Percentiles rank a stretch among this genome's conserved stretches.
phyloP scores from a whole-genome alignment of 2,113 vertebrate species.

The Hystrix cristata region DNA sequence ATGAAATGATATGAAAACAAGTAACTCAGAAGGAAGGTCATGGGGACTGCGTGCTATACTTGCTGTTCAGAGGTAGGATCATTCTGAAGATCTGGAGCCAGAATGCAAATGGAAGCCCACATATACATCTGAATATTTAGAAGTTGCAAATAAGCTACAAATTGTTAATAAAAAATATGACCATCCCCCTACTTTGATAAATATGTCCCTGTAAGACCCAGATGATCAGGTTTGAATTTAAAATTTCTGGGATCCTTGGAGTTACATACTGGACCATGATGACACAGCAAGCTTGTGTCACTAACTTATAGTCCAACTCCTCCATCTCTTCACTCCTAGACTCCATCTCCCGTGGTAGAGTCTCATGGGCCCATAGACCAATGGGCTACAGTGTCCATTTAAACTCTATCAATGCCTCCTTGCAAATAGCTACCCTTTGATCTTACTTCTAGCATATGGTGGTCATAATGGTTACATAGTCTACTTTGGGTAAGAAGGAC shows the following conservation, averaged over 20 bases:
- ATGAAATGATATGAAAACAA: constrained; percentile 58
- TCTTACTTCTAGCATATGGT: neutral
- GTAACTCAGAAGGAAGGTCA: neutral
- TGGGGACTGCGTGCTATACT: neutral
- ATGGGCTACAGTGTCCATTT: neutral
- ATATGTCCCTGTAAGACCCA: neutral
- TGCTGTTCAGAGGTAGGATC: neutral
- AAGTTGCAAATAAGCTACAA: constrained; percentile 10
- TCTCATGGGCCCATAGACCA: neutral
- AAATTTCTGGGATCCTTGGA: constrained; percentile 12
- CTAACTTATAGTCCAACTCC: neutral
- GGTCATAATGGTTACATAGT: neutral
- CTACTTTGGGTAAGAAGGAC: neutral
- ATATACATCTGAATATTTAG: neutral
- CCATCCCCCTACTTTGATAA: constrained; percentile 25
- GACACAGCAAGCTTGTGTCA: neutral
- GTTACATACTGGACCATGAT: neutral
- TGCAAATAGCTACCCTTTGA: neutral
- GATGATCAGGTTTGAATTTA: neutral
- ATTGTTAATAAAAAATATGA: neutral
- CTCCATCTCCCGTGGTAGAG: neutral
- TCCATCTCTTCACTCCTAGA: neutral
- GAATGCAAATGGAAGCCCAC: constrained; percentile 7
- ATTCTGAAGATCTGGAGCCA: neutral
- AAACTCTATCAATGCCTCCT: neutral